Evolutionary conservation across 2,113 vertebrate genomes (phyloP).

Genomic region (Paradoxurus hermaphroditus): DNA sequence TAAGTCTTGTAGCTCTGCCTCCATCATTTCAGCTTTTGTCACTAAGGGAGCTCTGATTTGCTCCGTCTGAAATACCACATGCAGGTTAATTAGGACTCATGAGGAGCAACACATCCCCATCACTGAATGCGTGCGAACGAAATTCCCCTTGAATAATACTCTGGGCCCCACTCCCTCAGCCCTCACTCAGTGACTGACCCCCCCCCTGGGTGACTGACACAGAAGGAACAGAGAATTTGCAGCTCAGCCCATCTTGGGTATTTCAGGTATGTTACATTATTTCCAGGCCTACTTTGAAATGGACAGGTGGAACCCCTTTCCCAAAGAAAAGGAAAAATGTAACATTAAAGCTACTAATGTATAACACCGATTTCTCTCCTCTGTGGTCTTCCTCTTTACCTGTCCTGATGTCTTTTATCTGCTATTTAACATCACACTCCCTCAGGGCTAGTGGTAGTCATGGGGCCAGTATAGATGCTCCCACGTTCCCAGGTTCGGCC

Average conservation of each 20-base stretch:
- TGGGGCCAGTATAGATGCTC: rapidly evolving
- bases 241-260: background rate
- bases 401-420: background rate
- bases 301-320: background rate
- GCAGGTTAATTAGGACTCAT: background rate
- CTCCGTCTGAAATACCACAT: background rate
- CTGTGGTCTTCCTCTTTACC: background rate
- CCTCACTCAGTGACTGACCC: no score
- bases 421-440: background rate
- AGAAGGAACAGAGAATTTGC: background rate
- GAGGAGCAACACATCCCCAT: background rate
- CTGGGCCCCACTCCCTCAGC: background rate
- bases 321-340: background rate
- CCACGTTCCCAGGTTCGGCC: background rate
- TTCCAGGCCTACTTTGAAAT: background rate
- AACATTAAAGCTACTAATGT: background rate
- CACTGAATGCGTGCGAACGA: rapidly evolving
- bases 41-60: background rate
- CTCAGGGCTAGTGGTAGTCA: background rate
- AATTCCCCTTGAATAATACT: background rate
- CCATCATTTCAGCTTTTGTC: background rate
- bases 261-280: background rate
- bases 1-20: background rate
- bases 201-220: background rate
- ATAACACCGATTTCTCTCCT: background rate